phyloP scores from a whole-genome alignment of 2,888 invertebrate genomes.

The Chouioia cunea region DNA sequence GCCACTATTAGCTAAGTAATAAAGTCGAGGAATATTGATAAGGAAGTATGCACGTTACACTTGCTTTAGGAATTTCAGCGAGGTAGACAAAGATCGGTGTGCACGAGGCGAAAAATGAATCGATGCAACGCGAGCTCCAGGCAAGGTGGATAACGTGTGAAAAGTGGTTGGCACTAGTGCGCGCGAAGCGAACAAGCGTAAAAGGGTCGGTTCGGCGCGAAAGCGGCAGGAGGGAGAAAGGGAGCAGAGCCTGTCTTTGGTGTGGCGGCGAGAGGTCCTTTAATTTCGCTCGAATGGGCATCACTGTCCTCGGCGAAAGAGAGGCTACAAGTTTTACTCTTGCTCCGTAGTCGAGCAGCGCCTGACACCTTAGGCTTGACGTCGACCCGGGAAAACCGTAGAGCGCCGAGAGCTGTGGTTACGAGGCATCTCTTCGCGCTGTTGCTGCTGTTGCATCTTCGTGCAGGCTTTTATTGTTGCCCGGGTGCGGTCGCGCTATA shows the following conservation, averaged over 20 bases:
- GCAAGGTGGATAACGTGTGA: neutral
- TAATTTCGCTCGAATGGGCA: constrained; percentile 45
- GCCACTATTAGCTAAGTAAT: no score
- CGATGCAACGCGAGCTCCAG: no score
- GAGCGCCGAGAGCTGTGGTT: constrained; percentile 42
- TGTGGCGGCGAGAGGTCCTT: constrained; percentile 37
- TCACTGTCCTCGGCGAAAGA: constrained; percentile 16
- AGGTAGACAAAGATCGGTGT: no score
- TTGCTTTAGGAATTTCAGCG: no score
- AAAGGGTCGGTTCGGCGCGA: constrained; percentile 29
- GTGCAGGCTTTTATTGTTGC: constrained; percentile 41
- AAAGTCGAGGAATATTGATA: no score
- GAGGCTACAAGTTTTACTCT: constrained; percentile 40
- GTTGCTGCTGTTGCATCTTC: neutral
- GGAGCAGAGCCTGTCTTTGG: constrained; percentile 23
- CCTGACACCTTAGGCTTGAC: constrained; percentile 35
- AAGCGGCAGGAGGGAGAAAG: neutral
- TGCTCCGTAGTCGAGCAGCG: constrained; percentile 7
- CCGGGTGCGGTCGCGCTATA: neutral
- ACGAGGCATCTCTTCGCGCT: constrained; percentile 42
- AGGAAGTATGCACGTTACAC: no score
- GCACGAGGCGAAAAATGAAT: no score
- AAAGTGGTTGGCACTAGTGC: no score
- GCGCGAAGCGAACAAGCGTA: constrained; percentile 16
- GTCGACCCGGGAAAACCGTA: constrained; percentile 21